Evolutionary conservation across 2,888 invertebrate species (phyloP).

Genomic region (Habrosyne pyritoides): DNA sequence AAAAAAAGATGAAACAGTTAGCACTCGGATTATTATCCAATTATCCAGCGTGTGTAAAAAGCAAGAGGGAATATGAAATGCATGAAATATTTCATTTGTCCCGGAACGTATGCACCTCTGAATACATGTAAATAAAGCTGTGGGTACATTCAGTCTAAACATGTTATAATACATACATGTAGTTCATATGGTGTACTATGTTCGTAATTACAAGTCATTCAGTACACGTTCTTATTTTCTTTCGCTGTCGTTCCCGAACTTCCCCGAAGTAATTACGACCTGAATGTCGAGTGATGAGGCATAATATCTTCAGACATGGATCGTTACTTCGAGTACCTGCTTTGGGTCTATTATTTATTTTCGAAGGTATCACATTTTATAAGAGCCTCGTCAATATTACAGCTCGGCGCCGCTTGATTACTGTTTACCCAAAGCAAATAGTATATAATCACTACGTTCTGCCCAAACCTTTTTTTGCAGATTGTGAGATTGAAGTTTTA

Average conservation of each 20-base stretch:
- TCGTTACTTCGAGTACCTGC: not conserved
- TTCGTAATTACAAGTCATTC: constrained; percentile 8
- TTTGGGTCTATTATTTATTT: not conserved
- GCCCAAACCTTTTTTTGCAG: not conserved
- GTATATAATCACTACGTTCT: too few species aligned
- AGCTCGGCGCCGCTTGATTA: not conserved
- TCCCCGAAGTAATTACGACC: not conserved
- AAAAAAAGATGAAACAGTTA: not conserved
- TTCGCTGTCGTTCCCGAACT: not conserved
- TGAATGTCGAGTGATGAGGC: not conserved
- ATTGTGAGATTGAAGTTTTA: not conserved
- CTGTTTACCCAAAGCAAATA: not conserved
- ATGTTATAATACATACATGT: not conserved
- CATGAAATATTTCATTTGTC: not conserved
- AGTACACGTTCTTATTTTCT: constrained; percentile 6
- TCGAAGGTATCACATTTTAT: not conserved
- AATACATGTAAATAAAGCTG: constrained; percentile 6
- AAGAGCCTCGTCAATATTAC: not conserved
- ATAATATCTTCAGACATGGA: constrained; percentile 1
- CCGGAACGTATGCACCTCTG: not conserved
- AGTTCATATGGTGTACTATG: constrained; percentile 1
- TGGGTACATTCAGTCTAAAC: not conserved
- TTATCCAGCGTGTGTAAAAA: not conserved
- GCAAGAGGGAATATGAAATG: not conserved
- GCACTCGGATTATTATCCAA: not conserved